Conservation (phyloP, 2,888 invertebrate genomes). For the Mantis religiosa region DNA sequence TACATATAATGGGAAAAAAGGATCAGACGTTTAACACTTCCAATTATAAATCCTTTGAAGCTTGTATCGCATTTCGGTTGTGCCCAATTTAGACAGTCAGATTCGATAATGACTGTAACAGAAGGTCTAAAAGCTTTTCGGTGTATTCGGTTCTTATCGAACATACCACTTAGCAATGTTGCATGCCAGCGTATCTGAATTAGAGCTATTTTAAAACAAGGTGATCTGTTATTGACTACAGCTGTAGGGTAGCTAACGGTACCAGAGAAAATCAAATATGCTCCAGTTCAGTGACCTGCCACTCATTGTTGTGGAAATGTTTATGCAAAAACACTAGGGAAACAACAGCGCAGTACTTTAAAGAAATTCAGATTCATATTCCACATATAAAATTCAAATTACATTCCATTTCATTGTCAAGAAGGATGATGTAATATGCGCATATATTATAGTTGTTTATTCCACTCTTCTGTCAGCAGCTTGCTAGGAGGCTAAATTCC, state of each 20-base stretch:
- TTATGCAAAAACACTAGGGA: background rate
- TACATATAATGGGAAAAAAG: too few species aligned
- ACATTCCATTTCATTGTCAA: background rate
- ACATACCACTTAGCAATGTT: background rate
- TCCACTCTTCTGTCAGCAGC: background rate
- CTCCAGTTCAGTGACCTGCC: background rate
- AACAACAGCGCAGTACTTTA: background rate
- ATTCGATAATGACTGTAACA: background rate
- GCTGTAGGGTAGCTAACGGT: background rate
- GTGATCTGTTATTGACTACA: background rate
- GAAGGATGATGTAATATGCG: background rate
- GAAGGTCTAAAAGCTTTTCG: background rate
- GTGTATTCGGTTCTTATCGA: background rate
- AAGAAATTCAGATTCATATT: background rate
- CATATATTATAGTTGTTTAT: background rate
- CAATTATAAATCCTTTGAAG: too few species aligned
- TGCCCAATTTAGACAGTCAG: background rate
- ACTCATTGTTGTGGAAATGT: background rate
- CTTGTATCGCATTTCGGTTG: too few species aligned
- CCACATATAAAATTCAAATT: background rate
- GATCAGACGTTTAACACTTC: too few species aligned
- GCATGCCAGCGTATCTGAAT: background rate
- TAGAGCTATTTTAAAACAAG: background rate
- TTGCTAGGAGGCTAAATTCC: too few species aligned
- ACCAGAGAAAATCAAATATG: background rate